Conservation (phyloP, 2,888 invertebrate genomes). For the Eudasyphora cyanicolor region DNA sequence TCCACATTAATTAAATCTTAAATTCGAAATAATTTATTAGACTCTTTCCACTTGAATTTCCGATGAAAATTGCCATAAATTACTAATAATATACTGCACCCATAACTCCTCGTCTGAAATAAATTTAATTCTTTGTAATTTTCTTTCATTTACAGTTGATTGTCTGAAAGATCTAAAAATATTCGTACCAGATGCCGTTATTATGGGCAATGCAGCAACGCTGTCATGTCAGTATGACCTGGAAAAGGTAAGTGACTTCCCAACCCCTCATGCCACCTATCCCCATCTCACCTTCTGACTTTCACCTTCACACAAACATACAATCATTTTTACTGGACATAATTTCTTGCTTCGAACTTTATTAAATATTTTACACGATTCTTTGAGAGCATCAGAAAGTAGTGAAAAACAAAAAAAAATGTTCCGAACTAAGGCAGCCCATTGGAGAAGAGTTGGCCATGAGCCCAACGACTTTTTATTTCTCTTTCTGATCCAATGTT, state of each 20-base stretch:
- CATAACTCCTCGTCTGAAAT: background rate
- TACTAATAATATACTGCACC: background rate
- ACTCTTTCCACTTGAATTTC: background rate
- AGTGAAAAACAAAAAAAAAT: background rate
- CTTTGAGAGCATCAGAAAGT: background rate
- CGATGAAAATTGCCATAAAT: background rate
- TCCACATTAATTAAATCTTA: too few species aligned
- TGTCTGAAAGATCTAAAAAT: conserved; percentile 80
- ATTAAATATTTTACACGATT: conserved; percentile 49
- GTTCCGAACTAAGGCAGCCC: background rate
- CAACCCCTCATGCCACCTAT: background rate
- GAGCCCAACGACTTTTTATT: conserved; percentile 37
- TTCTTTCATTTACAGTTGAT: conserved; percentile 70
- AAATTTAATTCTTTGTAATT: conserved; percentile 10
- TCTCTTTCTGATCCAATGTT: conserved; percentile 3
- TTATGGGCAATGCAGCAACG: conserved; percentile 80
- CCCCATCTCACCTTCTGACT: background rate
- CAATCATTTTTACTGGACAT: conserved; percentile 28
- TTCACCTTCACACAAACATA: background rate
- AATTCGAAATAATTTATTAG: background rate
- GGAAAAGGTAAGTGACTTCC: conserved; percentile 76
- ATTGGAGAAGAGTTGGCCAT: conserved; percentile 43
- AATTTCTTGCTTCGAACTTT: conserved; percentile 52
- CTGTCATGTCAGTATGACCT: conserved; percentile 80
- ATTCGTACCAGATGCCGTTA: conserved; percentile 80